These are phyloP conservation scores for Crocidura indochinensis DNA, from an alignment of 2,797 vertebrate genomes.

Conservation along the genomic window DNA sequence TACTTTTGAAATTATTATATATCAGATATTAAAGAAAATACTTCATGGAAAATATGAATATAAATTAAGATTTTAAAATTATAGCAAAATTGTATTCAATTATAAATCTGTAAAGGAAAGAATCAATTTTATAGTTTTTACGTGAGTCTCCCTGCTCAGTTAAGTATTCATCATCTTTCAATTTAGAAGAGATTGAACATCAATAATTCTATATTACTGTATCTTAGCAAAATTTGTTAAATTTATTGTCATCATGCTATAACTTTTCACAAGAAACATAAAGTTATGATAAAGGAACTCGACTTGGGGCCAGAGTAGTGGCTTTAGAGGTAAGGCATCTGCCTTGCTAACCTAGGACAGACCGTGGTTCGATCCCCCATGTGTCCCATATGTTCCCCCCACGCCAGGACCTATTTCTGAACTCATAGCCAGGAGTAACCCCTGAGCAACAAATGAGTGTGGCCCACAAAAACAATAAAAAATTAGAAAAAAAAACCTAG, in stretches of 20 bases:
- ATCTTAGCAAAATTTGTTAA: constrained; percentile 67
- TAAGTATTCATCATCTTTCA: constrained; percentile 82
- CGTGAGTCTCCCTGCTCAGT: constrained; percentile 72
- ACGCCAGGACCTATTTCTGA: too few relatives aligned
- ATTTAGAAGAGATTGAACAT: constrained; percentile 73
- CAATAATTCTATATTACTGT: constrained; percentile 70
- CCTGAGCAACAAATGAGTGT: too few relatives aligned
- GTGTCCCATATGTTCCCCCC: too few relatives aligned
- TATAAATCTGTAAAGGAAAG: constrained; percentile 57
- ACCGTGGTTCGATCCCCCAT: too few relatives aligned
- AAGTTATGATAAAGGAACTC: background rate
- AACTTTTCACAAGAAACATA: constrained; percentile 48
- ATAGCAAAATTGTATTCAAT: constrained; percentile 72
- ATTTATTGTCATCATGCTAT: background rate
- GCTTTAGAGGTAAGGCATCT: too few relatives aligned
- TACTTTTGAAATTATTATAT: constrained; percentile 71
- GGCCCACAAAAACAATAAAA: too few relatives aligned
- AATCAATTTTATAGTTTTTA: constrained; percentile 70
- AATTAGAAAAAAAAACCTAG: background rate
- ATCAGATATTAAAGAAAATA: constrained; percentile 58
- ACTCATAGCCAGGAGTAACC: too few relatives aligned
- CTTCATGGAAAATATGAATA: constrained; percentile 71
- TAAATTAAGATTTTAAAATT: constrained; percentile 75
- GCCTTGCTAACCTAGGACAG: too few relatives aligned
- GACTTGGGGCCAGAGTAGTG: background rate